Base-by-base conservation (phyloP, 2,113 vertebrate genomes). In the Balaeniceps rex region DNA sequence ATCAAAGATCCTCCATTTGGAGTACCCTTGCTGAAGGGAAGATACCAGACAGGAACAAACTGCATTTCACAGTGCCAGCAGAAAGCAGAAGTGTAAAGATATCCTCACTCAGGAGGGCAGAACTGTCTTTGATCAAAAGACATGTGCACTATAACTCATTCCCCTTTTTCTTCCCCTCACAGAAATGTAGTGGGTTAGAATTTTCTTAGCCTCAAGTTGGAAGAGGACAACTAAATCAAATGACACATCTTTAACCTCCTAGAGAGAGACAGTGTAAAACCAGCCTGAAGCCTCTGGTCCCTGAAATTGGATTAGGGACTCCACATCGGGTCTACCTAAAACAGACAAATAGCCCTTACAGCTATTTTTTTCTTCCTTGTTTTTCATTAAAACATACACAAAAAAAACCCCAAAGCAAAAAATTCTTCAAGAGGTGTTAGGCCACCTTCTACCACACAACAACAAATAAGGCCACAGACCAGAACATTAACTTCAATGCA, bases 271-370 rank as follows among this genome's bases (percentile, higher is more conserved):
- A 60, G 36, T 6, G 10, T 70, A 83, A 91, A 91, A 69, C 49
- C 66, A 91, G 78, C 22, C 58, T 61, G n/a, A 95, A 86, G 54
- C 31, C 60, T 95, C 49, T 86, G 36, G 63, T 96, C 92, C 76
- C 68, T 77, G 29, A 90, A 93, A 94, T 86, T 70, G 63, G 54
- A 83, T 93, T 93, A 96, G 42, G n/a, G 65, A 79, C 38, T 93
- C 29, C 17, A 68, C 36, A 55, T 78, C 22, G 4, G 34, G 33
- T 68, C 72, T 44, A 54, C 55, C 55, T 84, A 93, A 79, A 64
- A 1, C 29, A 83, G 49, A 86, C 36, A 89, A 77, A 84, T n/a
- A 95, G 16, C 26, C 46, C n/a, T 47, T 71, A n/a, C 11, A 46
- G 25, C 11, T 51, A 9, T 21, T 87, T 54, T 44, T 14, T 60